Percentiles rank a stretch among this genome's conserved stretches.
phyloP scores from a whole-genome alignment of 2,888 invertebrate species.

The Colletes collaris region DNA sequence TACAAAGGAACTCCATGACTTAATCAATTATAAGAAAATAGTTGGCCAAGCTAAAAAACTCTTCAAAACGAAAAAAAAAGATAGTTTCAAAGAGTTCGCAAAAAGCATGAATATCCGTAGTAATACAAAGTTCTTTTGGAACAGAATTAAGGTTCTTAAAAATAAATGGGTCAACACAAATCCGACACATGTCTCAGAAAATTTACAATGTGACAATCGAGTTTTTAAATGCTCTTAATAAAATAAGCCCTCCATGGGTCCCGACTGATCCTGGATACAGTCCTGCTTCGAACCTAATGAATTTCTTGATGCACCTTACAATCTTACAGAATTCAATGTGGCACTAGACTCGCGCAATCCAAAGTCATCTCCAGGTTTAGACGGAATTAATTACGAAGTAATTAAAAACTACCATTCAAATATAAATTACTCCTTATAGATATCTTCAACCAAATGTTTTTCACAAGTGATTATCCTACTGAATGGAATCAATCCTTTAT shows the following conservation, averaged over 20 bases:
- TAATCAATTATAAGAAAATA: neutral
- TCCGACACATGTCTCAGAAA: neutral
- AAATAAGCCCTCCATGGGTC: neutral
- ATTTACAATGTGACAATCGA: neutral
- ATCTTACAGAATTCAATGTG: constrained; percentile 12
- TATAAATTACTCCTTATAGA: constrained; percentile 13
- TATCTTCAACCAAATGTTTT: constrained; percentile 17
- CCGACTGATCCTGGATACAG: neutral
- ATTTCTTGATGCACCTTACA: neutral
- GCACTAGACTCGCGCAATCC: neutral
- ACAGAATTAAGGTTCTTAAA: neutral
- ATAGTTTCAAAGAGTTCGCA: neutral
- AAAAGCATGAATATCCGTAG: neutral
- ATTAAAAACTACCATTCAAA: neutral
- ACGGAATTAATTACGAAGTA: neutral
- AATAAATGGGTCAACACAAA: constrained; percentile 3
- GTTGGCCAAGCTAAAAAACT: neutral
- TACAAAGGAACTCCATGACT: neutral
- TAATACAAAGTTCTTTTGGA: too few species aligned
- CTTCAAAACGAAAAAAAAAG: neutral
- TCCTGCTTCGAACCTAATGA: neutral
- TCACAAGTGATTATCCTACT: neutral
- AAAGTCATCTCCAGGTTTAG: neutral
- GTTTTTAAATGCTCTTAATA: neutral
- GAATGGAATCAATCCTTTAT: too few species aligned